A percentile compares a stretch with the other conserved stretches of the same genome.
Evolutionary conservation across 2,888 invertebrate species (phyloP).

Genomic region (Clepsis dumicolana): DNA sequence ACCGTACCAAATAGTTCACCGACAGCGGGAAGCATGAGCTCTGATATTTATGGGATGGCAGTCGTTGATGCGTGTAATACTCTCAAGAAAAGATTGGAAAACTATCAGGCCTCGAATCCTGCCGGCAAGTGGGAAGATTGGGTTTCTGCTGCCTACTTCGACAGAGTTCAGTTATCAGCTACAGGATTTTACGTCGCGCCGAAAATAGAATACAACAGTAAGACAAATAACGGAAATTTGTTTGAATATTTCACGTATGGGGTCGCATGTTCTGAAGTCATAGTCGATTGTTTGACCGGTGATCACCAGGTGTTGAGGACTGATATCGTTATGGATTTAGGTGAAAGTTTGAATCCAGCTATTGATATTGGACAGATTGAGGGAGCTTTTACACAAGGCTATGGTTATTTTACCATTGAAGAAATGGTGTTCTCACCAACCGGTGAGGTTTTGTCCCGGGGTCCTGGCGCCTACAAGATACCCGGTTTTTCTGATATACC

Average conservation of each 20-base stretch:
- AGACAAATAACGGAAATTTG: constrained; percentile 88
- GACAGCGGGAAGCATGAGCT: constrained; percentile 92
- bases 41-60: constrained; percentile 94
- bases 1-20: constrained; percentile 94
- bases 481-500: constrained; percentile 95
- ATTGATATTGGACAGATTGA: constrained; percentile 97
- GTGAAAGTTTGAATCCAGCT: constrained; percentile 95
- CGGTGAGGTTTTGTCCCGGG: constrained; percentile 90
- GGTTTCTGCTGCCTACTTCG: constrained; percentile 89
- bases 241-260: constrained; percentile 94
- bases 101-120: constrained; percentile 89
- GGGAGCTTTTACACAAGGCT: constrained; percentile 95
- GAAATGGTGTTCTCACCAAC: constrained; percentile 91
- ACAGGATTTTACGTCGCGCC: constrained; percentile 91
- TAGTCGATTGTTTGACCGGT: constrained; percentile 94
- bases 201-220: constrained; percentile 87
- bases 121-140: constrained; percentile 92
- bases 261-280: constrained; percentile 93
- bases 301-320: constrained; percentile 93
- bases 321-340: constrained; percentile 96
- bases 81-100: constrained; percentile 88
- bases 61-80: constrained; percentile 90
- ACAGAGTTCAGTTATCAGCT: constrained; percentile 89
- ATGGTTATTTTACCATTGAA: constrained; percentile 93
- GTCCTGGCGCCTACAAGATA: constrained; percentile 95